A percentile compares a stretch with the other conserved stretches of the same genome.
Conservation (phyloP, 2,113 vertebrate species). For the Edolisoma coerulescens region DNA sequence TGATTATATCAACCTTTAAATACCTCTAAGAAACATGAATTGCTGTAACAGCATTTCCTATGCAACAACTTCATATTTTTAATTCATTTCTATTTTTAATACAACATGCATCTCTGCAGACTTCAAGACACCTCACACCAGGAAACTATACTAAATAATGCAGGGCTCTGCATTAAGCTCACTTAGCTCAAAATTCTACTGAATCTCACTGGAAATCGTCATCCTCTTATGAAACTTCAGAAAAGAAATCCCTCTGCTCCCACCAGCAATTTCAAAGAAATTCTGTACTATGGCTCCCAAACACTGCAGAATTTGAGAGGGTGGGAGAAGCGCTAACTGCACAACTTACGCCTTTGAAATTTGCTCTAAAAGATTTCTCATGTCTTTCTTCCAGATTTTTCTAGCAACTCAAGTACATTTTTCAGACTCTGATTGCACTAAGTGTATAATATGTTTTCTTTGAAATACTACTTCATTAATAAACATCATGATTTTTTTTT, state of each 20-base stretch:
- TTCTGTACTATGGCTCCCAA: background rate
- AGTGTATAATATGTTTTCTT: background rate
- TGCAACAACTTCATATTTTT: background rate
- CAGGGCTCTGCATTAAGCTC: background rate
- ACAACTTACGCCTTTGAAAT: background rate
- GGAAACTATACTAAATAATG: background rate
- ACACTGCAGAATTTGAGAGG: background rate
- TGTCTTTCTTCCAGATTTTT: background rate
- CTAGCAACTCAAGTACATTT: background rate
- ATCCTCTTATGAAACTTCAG: background rate
- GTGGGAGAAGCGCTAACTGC: background rate
- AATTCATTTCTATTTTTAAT: background rate
- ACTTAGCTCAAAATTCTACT: background rate
- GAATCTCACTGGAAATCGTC: background rate
- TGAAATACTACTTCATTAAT: constrained; percentile 3
- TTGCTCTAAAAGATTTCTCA: background rate
- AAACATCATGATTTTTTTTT: background rate
- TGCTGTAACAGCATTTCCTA: background rate
- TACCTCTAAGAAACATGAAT: background rate
- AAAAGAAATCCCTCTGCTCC: background rate
- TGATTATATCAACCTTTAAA: background rate
- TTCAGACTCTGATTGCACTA: background rate
- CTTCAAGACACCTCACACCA: background rate
- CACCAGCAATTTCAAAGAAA: background rate
- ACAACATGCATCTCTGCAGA: background rate